These are phyloP conservation scores for Tinamus guttatus DNA, from an alignment of 2,113 vertebrate species.

Conservation along the genomic window DNA sequence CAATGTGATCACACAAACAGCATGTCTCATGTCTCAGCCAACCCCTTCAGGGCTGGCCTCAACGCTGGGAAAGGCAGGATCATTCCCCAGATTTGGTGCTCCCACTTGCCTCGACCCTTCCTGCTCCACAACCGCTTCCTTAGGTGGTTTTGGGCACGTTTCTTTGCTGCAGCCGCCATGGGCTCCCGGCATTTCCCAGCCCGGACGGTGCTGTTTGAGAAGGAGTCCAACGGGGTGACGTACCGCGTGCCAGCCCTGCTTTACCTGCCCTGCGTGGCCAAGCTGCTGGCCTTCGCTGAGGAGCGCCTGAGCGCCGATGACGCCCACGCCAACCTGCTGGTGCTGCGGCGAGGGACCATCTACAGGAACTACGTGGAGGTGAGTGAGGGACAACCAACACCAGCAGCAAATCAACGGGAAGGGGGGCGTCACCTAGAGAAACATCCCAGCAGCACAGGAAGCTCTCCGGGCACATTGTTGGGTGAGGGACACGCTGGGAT, in stretches of 20 bases:
- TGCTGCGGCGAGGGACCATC: slow-evolving; percentile 86
- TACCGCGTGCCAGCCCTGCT: slow-evolving; percentile 92
- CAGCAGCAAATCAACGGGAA: background rate
- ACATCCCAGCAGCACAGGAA: background rate
- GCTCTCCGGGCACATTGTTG: background rate
- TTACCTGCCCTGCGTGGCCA: slow-evolving; percentile 77
- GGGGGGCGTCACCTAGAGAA: background rate
- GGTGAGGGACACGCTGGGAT: background rate
- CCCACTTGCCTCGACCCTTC: no score
- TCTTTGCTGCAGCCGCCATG: slow-evolving; percentile 74
- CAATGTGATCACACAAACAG: background rate
- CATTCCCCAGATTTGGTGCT: no score
- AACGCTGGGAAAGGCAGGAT: no score
- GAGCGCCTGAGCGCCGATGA: slow-evolving; percentile 88
- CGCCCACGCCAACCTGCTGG: slow-evolving; percentile 90
- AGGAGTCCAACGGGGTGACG: slow-evolving; percentile 86
- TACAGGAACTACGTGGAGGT: slow-evolving; percentile 88
- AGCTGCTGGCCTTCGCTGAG: slow-evolving; percentile 93
- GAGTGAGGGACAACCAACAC: slow-evolving; percentile 57
- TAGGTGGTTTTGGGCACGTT: background rate
- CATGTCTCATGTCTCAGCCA: background rate
- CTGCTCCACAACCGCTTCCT: background rate
- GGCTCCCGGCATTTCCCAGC: slow-evolving; percentile 81
- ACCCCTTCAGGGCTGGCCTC: no score
- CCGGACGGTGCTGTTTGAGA: slow-evolving; percentile 88